Conservation (phyloP, 2,888 invertebrate genomes). For the Caradrina kadenii region DNA sequence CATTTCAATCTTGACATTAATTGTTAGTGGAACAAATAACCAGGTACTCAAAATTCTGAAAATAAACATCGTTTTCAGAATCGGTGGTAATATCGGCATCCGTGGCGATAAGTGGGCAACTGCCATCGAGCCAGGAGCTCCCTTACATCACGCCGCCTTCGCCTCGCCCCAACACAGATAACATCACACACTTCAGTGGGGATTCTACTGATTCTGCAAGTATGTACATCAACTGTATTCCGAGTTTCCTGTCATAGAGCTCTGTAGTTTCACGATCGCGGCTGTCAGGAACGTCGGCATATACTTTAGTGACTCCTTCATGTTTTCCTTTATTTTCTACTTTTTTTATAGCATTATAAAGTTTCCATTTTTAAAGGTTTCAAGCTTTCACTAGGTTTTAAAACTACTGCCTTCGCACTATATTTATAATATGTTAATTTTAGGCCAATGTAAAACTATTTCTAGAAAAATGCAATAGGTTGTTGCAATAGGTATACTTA, state of each 20-base stretch:
- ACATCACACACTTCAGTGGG: constrained; percentile 94
- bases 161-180: constrained; percentile 81
- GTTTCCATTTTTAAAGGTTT: background rate
- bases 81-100: constrained; percentile 95
- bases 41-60: constrained; percentile 5
- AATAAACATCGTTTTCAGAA: constrained; percentile 68
- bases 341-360: background rate
- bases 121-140: constrained; percentile 96
- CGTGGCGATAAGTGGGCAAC: constrained; percentile 95
- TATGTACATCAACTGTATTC: constrained; percentile 76
- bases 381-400: background rate
- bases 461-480: background rate
- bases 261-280: background rate
- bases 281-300: too few species aligned
- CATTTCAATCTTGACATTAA: constrained; percentile 37
- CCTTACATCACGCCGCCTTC: constrained; percentile 97
- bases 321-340: too few species aligned
- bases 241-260: too few species aligned
- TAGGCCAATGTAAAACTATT: background rate
- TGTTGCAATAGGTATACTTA: too few species aligned
- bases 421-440: background rate
- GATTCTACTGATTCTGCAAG: constrained; percentile 97
- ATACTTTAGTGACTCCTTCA: background rate
- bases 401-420: background rate
- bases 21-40: constrained; percentile 38